Base-by-base conservation (phyloP, 2,113 vertebrate genomes). In the Oreochromis spilurus region DNA sequence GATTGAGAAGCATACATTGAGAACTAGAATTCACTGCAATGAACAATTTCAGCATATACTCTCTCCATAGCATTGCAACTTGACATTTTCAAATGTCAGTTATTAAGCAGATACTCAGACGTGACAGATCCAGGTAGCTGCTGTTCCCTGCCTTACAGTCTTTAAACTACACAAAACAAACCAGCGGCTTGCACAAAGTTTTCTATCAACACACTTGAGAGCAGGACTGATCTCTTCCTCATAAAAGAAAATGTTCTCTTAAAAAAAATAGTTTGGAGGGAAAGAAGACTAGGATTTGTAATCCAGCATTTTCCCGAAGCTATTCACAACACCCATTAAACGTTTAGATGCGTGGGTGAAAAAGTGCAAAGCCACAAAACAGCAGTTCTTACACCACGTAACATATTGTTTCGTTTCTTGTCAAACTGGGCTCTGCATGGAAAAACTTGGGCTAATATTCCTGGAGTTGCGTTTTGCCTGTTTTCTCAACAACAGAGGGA, bases 401-500 rank as follows among this genome's bases (percentile, higher is more conserved):
- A 53, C 43, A 62, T 54, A 55, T 55, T 88, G 58, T 54, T 87
- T 87, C 60, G 36, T 81, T 77, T 62, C 34, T 70, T 81, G 58
- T 90, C 87, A 90, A 43, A 67, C 85, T 93, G 91, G 87, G 81
- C 81, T 85, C 43, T 82, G 70, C 84, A 86, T 92, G 94, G 94
- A 95, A 96, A 95, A 93, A 94, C 88, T 94, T 87, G 26, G 65
- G 81, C 86, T 94, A 91, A 93, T 95, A 93, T 91, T 65, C 84
- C 86, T 89, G 45, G 86, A 87, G 90, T 87, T 94, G 82, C 67
- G 92, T 93, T 93, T 89, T 88, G 81, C 36, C 79, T 85, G 87
- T 96, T 96, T 94, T 95, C 91, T 90, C 93, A 95, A 94, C 94
- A 92, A 95, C 95, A 91, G 87, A 93, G 89, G 92, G 85, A 89